phyloP scores from a whole-genome alignment of 2,888 invertebrate species.

The Scelioninae gen. 1 region DNA sequence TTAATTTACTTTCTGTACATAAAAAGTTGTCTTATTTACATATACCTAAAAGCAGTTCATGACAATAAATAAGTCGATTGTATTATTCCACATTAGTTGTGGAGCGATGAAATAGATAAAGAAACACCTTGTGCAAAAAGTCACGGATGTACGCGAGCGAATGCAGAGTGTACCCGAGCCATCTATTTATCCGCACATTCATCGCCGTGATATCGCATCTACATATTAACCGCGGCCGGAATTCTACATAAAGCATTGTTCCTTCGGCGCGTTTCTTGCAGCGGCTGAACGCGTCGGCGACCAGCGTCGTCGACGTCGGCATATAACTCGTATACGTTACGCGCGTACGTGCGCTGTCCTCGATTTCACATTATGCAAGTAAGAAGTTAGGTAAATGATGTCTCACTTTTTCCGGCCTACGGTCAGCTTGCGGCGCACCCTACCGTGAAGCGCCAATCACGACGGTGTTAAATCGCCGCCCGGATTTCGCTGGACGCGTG shows the following conservation, averaged over 20 bases:
- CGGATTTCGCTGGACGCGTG: constrained; percentile 64
- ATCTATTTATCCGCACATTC: constrained; percentile 61
- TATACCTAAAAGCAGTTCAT: too few species aligned
- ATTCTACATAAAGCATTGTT: constrained; percentile 64
- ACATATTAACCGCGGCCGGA: constrained; percentile 62
- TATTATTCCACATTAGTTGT: too few species aligned
- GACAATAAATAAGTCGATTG: too few species aligned
- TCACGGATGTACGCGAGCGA: constrained; percentile 45
- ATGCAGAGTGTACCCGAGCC: constrained; percentile 40
- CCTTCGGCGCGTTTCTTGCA: constrained; percentile 41
- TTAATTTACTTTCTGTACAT: too few species aligned
- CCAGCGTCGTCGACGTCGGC: constrained; percentile 36
- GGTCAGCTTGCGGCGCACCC: constrained; percentile 75
- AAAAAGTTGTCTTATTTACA: too few species aligned
- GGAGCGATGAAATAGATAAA: constrained; percentile 49
- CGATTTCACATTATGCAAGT: constrained; percentile 70
- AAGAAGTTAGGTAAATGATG: constrained; percentile 72
- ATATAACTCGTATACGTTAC: constrained; percentile 32
- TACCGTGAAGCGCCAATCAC: constrained; percentile 76
- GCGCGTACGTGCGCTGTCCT: constrained; percentile 58
- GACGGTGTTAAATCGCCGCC: constrained; percentile 76
- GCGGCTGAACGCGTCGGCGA: constrained; percentile 34
- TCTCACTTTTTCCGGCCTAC: constrained; percentile 76
- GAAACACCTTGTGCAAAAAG: constrained; percentile 55
- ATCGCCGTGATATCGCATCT: constrained; percentile 64